Conservation (phyloP, 2,113 vertebrate genomes). For the Petrocephalus microphthalmus region DNA sequence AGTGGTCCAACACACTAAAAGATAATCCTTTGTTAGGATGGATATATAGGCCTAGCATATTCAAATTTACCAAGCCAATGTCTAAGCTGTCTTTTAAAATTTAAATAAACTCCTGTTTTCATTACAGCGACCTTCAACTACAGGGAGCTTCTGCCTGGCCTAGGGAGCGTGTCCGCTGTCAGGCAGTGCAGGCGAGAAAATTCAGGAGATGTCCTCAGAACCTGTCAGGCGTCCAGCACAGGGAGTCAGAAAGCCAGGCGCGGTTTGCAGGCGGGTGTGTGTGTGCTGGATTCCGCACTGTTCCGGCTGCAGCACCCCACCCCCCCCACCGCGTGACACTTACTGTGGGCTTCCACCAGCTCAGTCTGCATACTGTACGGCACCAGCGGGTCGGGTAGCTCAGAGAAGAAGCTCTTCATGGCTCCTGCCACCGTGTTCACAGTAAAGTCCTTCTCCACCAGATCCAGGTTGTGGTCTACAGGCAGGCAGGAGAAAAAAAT, state of each 20-base stretch:
- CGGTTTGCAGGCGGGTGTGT: background rate
- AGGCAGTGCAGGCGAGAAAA: background rate
- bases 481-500: conserved; percentile 9
- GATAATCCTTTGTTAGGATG: background rate
- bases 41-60: background rate
- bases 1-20: background rate
- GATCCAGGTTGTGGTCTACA: conserved; percentile 77
- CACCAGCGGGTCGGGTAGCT: conserved; percentile 85
- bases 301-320: background rate
- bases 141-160: background rate
- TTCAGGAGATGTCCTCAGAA: background rate
- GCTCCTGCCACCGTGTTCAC: conserved; percentile 89
- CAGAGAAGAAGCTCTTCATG: conserved; percentile 95
- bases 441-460: conserved; percentile 89
- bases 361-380: conserved; percentile 84
- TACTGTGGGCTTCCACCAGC: conserved; percentile 90
- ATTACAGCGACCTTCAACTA: background rate
- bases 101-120: background rate
- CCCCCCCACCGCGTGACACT: conserved; percentile 41
- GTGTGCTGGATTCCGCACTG: background rate
- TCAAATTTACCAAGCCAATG: background rate
- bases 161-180: background rate
- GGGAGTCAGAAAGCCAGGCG: background rate
- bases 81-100: background rate
- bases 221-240: background rate